These are phyloP conservation scores for Scaptomyza tumidula DNA, from an alignment of 2,888 invertebrate genomes.

Conservation along the genomic window DNA sequence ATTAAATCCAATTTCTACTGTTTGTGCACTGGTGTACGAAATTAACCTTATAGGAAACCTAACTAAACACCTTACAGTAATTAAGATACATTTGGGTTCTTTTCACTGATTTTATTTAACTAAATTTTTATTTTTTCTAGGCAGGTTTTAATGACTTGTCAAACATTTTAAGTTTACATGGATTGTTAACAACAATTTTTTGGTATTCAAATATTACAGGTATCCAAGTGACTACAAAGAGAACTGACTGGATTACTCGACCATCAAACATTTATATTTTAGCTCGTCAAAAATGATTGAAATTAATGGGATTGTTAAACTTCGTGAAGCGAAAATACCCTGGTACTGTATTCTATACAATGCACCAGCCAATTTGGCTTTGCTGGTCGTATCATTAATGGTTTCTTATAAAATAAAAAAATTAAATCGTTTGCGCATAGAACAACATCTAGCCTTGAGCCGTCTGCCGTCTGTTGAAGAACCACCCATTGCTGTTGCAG, in stretches of 20 bases:
- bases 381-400: constrained; percentile 53
- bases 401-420: constrained; percentile 55
- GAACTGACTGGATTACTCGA: background rate
- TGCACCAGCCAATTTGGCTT: constrained; percentile 37
- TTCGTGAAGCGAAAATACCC: constrained; percentile 13
- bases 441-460: constrained; percentile 49
- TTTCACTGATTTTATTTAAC: too few relatives aligned
- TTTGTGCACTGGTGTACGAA: too few relatives aligned
- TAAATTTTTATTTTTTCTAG: too few relatives aligned
- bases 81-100: background rate
- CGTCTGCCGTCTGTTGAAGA: constrained; percentile 14
- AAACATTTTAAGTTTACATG: background rate
- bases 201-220: constrained; percentile 2
- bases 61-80: background rate
- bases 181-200: background rate
- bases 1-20: too few relatives aligned
- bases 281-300: constrained; percentile 1
- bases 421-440: constrained; percentile 28
- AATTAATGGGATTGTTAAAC: constrained; percentile 5
- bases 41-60: too few relatives aligned
- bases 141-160: background rate
- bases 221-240: background rate
- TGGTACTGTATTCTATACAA: constrained; percentile 54
- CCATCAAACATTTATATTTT: background rate
- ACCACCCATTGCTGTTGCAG: background rate